Conservation (phyloP, 2,888 invertebrate genomes). For the Pecten maximus region DNA sequence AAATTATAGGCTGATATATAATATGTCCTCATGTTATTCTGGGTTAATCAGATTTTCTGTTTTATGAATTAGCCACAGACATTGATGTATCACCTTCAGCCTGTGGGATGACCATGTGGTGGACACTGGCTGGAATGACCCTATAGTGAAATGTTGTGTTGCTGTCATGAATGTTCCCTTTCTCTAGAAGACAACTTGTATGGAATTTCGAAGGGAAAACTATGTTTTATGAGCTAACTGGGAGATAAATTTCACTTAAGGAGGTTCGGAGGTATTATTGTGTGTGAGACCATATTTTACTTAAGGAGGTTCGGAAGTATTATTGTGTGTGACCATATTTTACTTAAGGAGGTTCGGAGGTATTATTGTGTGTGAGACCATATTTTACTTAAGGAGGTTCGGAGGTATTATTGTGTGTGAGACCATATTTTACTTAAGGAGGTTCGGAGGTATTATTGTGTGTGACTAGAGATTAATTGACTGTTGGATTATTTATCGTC, state of each 20-base stretch:
- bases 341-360: no score
- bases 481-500: no score
- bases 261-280: no score
- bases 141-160: neutral
- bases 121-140: neutral
- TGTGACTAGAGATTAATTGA: no score
- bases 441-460: no score
- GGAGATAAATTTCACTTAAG: neutral
- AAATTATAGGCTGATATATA: slow-evolving; percentile 17
- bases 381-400: no score
- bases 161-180: neutral
- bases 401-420: no score
- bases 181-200: neutral
- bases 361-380: no score
- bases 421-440: no score
- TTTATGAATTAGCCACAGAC: slow-evolving; percentile 29
- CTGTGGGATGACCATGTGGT: neutral
- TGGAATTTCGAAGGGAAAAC: neutral
- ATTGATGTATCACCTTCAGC: neutral
- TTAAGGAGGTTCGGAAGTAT: no score
- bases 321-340: no score
- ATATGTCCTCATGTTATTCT: neutral
- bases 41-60: slow-evolving; percentile 30
- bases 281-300: no score
- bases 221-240: neutral